These are phyloP conservation scores for Masnerella sp. DNA, from an alignment of 2,888 invertebrate genomes.

Conservation along the genomic window DNA sequence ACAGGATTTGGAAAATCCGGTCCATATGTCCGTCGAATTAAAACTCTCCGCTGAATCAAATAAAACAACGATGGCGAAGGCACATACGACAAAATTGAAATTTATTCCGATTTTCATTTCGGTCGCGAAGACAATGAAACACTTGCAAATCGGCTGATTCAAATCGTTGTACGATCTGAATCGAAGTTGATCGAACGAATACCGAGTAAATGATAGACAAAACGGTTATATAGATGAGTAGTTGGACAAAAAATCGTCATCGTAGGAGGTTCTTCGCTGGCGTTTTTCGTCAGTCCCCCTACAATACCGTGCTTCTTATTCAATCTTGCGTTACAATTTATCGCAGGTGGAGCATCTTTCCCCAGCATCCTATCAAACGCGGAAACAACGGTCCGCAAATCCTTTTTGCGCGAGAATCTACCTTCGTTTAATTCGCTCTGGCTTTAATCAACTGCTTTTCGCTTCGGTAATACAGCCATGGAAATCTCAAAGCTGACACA, in stretches of 20 bases:
- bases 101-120: slow-evolving; percentile 36
- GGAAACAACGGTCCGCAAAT: slow-evolving; percentile 50
- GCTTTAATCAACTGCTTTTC: slow-evolving; percentile 49
- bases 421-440: slow-evolving; percentile 46
- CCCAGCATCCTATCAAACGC: slow-evolving; percentile 36
- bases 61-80: slow-evolving; percentile 51
- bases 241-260: slow-evolving; percentile 37
- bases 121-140: slow-evolving; percentile 8
- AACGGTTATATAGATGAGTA: slow-evolving; percentile 56
- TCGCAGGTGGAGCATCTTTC: slow-evolving; percentile 49
- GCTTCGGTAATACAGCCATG: slow-evolving; percentile 41
- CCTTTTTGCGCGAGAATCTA: slow-evolving; percentile 46
- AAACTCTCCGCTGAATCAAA: slow-evolving; percentile 14
- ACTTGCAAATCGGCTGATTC: not conserved
- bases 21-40: slow-evolving; percentile 62
- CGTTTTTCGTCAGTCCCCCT: slow-evolving; percentile 55
- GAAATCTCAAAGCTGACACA: slow-evolving; percentile 47
- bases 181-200: slow-evolving; percentile 44
- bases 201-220: slow-evolving; percentile 50
- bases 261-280: slow-evolving; percentile 47
- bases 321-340: slow-evolving; percentile 58
- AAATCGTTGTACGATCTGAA: slow-evolving; percentile 8
- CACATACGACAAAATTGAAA: slow-evolving; percentile 26
- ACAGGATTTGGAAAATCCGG: slow-evolving; percentile 66
- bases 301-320: slow-evolving; percentile 54